Conservation (phyloP, 1,140 invertebrate genomes). For the Drosophila murphyi region DNA sequence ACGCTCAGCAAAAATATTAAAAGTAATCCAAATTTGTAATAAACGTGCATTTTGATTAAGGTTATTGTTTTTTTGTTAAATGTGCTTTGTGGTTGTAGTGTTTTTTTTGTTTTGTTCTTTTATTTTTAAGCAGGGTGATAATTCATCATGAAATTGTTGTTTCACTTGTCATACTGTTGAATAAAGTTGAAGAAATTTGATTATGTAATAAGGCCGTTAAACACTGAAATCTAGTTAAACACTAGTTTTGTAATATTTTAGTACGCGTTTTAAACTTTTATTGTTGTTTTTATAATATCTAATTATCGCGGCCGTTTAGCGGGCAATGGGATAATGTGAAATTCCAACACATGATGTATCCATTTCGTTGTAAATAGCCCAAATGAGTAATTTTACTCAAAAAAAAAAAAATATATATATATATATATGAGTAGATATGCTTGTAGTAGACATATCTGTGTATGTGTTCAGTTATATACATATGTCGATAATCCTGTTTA, state of each 20-base stretch:
- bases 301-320: neutral
- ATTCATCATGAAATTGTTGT: constrained; percentile 44
- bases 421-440: neutral
- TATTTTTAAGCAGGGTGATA: constrained; percentile 29
- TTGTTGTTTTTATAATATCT: too few relatives aligned
- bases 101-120: constrained; percentile 43
- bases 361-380: neutral
- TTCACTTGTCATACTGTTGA: constrained; percentile 36
- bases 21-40: constrained; percentile 82
- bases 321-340: neutral
- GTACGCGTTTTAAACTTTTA: constrained; percentile 3
- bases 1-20: constrained; percentile 80
- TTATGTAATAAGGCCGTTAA: constrained; percentile 35
- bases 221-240: neutral
- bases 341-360: neutral
- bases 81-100: constrained; percentile 11
- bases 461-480: too few relatives aligned
- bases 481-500: too few relatives aligned
- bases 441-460: too few relatives aligned
- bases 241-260: neutral
- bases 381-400: neutral
- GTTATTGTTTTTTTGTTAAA: constrained; percentile 1
- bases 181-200: constrained; percentile 41
- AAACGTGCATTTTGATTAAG: constrained; percentile 64
- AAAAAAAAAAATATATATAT: neutral